Evolutionary conservation across 2,113 vertebrate genomes (phyloP).

Genomic region (Nothocercus julius): DNA sequence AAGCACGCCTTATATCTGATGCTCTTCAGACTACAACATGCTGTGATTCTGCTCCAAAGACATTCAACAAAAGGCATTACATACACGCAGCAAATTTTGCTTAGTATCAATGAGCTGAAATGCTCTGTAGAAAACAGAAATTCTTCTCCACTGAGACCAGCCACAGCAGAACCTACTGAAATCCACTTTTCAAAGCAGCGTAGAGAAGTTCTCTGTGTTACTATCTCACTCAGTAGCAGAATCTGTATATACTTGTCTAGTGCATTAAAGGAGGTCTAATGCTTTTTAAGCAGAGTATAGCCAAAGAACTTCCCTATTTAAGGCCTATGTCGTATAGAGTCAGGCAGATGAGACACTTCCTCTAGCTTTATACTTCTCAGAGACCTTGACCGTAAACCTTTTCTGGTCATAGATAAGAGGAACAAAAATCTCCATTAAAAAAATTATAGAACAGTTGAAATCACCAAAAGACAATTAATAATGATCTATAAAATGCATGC

Average conservation of each 20-base stretch:
- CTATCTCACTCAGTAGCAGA: not conserved
- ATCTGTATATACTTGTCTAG: not conserved
- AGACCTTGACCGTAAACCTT: not conserved
- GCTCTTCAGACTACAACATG: rapidly evolving
- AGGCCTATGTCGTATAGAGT: not conserved
- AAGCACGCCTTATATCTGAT: not conserved
- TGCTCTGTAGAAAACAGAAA: not conserved
- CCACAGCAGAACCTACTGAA: rapidly evolving
- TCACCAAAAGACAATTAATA: slow-evolving; percentile 62
- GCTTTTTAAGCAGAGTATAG: not conserved
- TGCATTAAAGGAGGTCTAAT: not conserved
- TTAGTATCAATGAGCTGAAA: not conserved
- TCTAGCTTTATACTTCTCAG: not conserved
- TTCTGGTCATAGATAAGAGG: not conserved
- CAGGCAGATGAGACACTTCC: not conserved
- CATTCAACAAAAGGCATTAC: not conserved
- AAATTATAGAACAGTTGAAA: slow-evolving; percentile 6
- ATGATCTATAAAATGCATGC: slow-evolving; percentile 41
- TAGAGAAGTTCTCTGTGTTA: not conserved
- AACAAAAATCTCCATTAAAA: slow-evolving; percentile 26
- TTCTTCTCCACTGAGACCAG: not conserved
- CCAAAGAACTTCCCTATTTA: not conserved
- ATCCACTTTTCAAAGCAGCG: not conserved
- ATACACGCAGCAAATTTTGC: rapidly evolving
- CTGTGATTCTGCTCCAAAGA: not conserved